These are phyloP conservation scores for Parnassius apollo DNA, from an alignment of 2,888 invertebrate genomes.

Conservation along the genomic window DNA sequence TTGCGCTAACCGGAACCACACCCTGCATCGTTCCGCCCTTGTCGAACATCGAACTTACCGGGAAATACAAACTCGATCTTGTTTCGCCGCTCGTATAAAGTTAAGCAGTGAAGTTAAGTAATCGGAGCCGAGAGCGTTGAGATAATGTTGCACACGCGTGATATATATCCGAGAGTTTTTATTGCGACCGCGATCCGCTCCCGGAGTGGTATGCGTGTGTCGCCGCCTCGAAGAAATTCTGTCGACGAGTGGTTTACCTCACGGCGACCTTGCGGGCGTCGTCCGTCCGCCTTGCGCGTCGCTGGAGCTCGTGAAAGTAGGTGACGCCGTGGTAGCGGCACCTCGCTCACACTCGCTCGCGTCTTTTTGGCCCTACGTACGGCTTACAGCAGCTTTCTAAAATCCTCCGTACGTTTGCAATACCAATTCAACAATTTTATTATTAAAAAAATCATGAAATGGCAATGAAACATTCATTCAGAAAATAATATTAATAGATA, in stretches of 20 bases:
- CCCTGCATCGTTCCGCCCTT: slow-evolving; percentile 52
- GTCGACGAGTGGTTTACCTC: slow-evolving; percentile 78
- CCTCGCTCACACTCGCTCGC: slow-evolving; percentile 26
- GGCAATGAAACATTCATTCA: no score
- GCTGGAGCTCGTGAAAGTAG: slow-evolving; percentile 71
- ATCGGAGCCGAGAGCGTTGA: slow-evolving; percentile 74
- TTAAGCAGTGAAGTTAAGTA: slow-evolving; percentile 75
- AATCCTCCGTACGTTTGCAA: slow-evolving; percentile 42
- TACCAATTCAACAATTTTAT: slow-evolving; percentile 1
- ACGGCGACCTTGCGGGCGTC: slow-evolving; percentile 72
- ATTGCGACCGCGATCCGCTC: slow-evolving; percentile 73
- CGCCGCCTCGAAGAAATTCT: slow-evolving; percentile 73
- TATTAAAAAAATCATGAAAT: no score
- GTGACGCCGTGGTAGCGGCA: slow-evolving; percentile 47
- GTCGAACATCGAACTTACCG: slow-evolving; percentile 69
- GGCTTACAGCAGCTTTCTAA: slow-evolving; percentile 62
- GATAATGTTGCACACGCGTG: slow-evolving; percentile 80
- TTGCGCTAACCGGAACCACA: slow-evolving; percentile 41
- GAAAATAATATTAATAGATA: no score
- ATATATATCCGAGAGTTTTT: slow-evolving; percentile 78
- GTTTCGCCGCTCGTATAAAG: slow-evolving; percentile 73
- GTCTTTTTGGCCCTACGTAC: slow-evolving; percentile 34
- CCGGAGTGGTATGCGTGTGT: slow-evolving; percentile 55
- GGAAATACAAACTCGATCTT: slow-evolving; percentile 72
- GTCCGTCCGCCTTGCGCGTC: slow-evolving; percentile 47